Conservation (phyloP, 2,113 vertebrate species). For the Cyanoramphus novaezelandiae region DNA sequence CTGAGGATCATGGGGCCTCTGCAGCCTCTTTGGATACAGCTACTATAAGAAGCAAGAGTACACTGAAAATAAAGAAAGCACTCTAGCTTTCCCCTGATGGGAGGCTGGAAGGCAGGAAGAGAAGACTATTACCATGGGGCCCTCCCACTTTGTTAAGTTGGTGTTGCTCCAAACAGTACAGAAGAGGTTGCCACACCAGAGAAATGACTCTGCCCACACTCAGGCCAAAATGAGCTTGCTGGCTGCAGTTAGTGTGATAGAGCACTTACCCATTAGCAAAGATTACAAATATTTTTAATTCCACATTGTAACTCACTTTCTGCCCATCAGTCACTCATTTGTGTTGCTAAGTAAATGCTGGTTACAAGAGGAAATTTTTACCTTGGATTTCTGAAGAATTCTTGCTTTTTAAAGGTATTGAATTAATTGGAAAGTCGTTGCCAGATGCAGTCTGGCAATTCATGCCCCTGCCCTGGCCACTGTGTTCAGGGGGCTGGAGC, state of each 20-base stretch:
- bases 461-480: neutral
- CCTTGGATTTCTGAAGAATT: neutral
- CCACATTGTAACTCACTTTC: neutral
- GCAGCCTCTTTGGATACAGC: neutral
- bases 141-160: neutral
- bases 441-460: neutral
- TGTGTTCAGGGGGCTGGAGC: neutral
- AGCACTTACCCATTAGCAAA: neutral
- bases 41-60: neutral
- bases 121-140: neutral
- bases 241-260: neutral
- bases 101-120: neutral
- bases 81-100: neutral
- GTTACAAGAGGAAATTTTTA: neutral
- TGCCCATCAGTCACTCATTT: neutral
- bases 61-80: neutral
- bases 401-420: neutral
- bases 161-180: neutral
- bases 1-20: neutral
- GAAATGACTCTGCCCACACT: neutral
- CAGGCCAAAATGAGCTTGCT: neutral
- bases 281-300: neutral
- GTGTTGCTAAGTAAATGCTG: neutral
- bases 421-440: neutral
- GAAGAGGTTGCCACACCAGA: neutral